Evolutionary conservation across 2,797 vertebrate species (phyloP), one percentile per base, ranked within the genome.

Genomic region (Florisuga fusca): DNA sequence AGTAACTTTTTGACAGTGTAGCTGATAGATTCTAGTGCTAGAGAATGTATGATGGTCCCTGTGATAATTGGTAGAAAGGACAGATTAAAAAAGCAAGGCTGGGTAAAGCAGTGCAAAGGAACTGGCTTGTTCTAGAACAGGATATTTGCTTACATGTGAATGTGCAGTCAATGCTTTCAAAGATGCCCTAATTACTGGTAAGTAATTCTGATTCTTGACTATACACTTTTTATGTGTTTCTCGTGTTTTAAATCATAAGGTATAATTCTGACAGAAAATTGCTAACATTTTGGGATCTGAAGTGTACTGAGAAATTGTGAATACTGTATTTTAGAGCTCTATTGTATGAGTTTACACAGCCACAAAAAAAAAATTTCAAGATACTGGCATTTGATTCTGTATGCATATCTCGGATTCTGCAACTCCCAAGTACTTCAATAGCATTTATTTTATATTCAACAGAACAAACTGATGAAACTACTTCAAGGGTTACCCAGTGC

Each of bases 391-490:
- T 41, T 41, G 38, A 41, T 41, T 41, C 38, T 41, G 38, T 41
- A 41, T 41, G 38, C 38, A 41, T 41, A 41, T 14, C 59, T 89
- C 13, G 9, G 45, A 5, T 50, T 51, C 82, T 95, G 43, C 66
- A 76, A 10, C 38, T 69, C 53, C 63, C 17, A 6, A 61, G 57
- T 63, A 76, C n/a, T 7, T 88, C 62, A 94, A 6, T 46, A 89
- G 76, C 54, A 22, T 75, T 83, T 80, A 34, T 76, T 92, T 9
- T 95, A 1, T 96, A 38, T 97, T 74, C 34, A 64, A 67, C 97
- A 99, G 99, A 98, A 99, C 98, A 99, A 99, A 86, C 98, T 99
- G 95, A 99, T 99, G 99, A 99, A 99, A 96, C 98, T 99, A 33
- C 98, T 99, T 38, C 99, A 99, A 46, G 98, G 99, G 59, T 96